A percentile compares a stretch with the other conserved stretches of the same genome.
Conservation (phyloP, 2,888 invertebrate species). For the Calameuta filiformis region DNA sequence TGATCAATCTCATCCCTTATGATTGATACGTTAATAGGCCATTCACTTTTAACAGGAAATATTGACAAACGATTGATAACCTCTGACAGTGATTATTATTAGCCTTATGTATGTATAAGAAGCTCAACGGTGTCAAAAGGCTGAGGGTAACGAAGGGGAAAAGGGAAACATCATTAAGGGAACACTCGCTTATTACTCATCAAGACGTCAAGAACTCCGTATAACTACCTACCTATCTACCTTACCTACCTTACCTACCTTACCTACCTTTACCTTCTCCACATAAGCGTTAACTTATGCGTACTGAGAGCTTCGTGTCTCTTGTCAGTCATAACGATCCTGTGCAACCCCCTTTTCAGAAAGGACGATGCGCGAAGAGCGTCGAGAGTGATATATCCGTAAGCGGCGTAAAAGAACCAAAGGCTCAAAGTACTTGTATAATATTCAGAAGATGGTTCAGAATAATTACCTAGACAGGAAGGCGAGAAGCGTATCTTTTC, state of each 20-base stretch:
- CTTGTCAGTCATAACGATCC: conserved; percentile 2
- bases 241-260: neutral
- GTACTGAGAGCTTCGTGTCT: neutral
- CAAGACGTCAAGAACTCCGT: neutral
- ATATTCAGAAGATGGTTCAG: neutral
- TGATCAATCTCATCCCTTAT: neutral
- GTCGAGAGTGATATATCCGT: neutral
- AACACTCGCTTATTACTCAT: conserved; percentile 4
- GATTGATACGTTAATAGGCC: neutral
- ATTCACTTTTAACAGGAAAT: neutral
- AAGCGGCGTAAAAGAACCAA: neutral
- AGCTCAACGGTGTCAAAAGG: neutral
- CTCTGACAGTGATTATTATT: neutral
- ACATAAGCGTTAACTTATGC: neutral
- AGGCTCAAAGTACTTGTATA: neutral
- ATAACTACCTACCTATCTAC: neutral
- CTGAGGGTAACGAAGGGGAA: neutral
- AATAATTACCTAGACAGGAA: neutral
- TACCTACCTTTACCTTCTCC: neutral
- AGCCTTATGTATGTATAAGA: neutral
- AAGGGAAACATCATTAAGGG: conserved; percentile 1
- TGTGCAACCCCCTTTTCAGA: neutral
- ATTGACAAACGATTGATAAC: neutral
- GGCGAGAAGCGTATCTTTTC: neutral
- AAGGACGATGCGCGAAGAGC: neutral